phyloP scores from a whole-genome alignment of 2,888 invertebrate genomes.

The Hyposoter didymator region DNA sequence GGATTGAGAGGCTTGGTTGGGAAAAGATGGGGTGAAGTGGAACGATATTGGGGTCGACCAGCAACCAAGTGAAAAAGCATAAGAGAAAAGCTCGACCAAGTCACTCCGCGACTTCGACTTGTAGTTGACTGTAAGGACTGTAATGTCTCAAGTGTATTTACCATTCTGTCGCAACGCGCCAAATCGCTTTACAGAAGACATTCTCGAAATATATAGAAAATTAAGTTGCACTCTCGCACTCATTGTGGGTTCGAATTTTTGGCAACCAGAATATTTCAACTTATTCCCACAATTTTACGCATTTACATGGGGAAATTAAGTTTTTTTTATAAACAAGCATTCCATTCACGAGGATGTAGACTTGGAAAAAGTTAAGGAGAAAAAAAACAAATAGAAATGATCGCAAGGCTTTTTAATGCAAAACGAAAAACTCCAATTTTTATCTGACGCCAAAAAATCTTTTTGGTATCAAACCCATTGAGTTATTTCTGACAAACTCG shows the following conservation, averaged over 20 bases:
- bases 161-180: constrained; percentile 34
- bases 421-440: constrained; percentile 22
- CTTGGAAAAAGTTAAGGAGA: neutral
- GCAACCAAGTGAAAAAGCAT: constrained; percentile 37
- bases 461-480: neutral
- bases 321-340: neutral
- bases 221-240: neutral
- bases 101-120: constrained; percentile 20
- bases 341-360: neutral
- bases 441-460: neutral
- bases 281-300: neutral
- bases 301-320: neutral
- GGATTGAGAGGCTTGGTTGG: constrained; percentile 8
- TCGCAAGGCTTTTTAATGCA: constrained; percentile 7
- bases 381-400: constrained; percentile 7
- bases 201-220: neutral
- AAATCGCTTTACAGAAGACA: constrained; percentile 52
- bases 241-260: neutral
- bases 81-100: constrained; percentile 30
- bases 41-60: constrained; percentile 16
- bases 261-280: neutral
- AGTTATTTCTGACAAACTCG: neutral
- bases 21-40: neutral
- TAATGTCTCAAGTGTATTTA: constrained; percentile 23
- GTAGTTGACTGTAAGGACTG: constrained; percentile 22